These are phyloP conservation scores for Philotrypesis tridentata DNA, from an alignment of 1,140 invertebrate species.

Conservation along the genomic window DNA sequence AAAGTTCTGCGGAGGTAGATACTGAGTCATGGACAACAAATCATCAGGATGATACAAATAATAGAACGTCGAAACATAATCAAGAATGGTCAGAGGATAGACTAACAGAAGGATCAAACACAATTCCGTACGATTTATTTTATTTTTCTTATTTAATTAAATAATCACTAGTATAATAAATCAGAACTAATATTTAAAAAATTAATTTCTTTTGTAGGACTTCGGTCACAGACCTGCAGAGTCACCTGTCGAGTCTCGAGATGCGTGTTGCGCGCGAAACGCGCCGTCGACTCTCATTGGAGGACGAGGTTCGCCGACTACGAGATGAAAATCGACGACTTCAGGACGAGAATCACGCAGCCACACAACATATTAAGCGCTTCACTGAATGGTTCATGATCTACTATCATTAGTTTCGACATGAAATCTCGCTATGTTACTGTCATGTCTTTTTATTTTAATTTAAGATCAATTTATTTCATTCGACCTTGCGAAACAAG, in stretches of 20 bases:
- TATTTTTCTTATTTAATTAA: not conserved
- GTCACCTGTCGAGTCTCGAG: slow-evolving; percentile 79
- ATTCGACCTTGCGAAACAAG: not conserved
- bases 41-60: slow-evolving; percentile 61
- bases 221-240: slow-evolving; percentile 77
- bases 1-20: slow-evolving; percentile 61
- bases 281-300: slow-evolving; percentile 76
- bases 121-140: slow-evolving; percentile 61
- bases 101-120: slow-evolving; percentile 58
- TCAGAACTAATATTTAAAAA: not conserved
- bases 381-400: slow-evolving; percentile 92
- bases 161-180: not conserved
- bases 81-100: slow-evolving; percentile 67
- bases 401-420: slow-evolving; percentile 37
- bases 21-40: slow-evolving; percentile 62
- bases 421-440: not conserved
- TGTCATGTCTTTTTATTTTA: not conserved
- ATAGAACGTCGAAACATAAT: slow-evolving; percentile 59
- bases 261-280: slow-evolving; percentile 78
- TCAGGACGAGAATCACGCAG: slow-evolving; percentile 90
- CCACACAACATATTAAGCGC: slow-evolving; percentile 89
- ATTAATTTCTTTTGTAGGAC: slow-evolving; percentile 57
- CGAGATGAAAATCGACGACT: slow-evolving; percentile 89
- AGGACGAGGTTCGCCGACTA: slow-evolving; percentile 84
- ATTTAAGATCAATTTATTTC: not conserved